Evolutionary conservation across 2,888 invertebrate species (phyloP).

Genomic region (Bhutanitis thaidina): DNA sequence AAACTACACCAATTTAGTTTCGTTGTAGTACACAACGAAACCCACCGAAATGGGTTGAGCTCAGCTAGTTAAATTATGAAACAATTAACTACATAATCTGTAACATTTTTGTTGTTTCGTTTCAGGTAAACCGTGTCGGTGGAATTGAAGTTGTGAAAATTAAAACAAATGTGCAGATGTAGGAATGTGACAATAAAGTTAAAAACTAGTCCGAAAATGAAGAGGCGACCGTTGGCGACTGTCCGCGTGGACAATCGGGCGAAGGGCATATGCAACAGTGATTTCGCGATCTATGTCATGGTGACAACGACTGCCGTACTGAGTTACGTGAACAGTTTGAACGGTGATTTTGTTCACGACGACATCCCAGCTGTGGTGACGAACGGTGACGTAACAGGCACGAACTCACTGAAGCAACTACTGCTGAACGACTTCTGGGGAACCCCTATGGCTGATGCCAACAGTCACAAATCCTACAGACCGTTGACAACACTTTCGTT

Average conservation of each 20-base stretch:
- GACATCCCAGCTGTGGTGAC: conserved; percentile 91
- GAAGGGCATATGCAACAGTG: conserved; percentile 46
- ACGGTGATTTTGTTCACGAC: conserved; percentile 93
- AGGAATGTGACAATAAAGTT: conserved; percentile 59
- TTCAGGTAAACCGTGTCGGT: conserved; percentile 42
- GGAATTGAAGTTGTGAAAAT: conserved; percentile 15
- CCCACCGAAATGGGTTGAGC: too few species aligned
- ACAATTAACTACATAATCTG: too few species aligned
- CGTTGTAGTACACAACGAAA: too few species aligned
- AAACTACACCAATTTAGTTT: too few species aligned
- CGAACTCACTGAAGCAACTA: conserved; percentile 81
- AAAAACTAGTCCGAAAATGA: conserved; percentile 62
- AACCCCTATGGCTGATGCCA: conserved; percentile 87
- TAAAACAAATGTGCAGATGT: conserved; percentile 66
- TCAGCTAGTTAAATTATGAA: too few species aligned
- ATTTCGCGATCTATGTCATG: conserved; percentile 81
- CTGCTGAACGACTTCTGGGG: conserved; percentile 94
- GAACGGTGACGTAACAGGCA: conserved; percentile 88
- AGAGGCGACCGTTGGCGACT: conserved; percentile 62
- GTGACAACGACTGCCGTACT: conserved; percentile 84
- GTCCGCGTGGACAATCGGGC: conserved; percentile 56
- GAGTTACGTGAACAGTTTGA: conserved; percentile 87
- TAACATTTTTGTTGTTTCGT: conserved; percentile 24
- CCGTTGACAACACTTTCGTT: conserved; percentile 91
- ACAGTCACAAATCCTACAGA: conserved; percentile 92